Conservation (phyloP, 2,113 vertebrate species). For the Microtus oregoni region DNA sequence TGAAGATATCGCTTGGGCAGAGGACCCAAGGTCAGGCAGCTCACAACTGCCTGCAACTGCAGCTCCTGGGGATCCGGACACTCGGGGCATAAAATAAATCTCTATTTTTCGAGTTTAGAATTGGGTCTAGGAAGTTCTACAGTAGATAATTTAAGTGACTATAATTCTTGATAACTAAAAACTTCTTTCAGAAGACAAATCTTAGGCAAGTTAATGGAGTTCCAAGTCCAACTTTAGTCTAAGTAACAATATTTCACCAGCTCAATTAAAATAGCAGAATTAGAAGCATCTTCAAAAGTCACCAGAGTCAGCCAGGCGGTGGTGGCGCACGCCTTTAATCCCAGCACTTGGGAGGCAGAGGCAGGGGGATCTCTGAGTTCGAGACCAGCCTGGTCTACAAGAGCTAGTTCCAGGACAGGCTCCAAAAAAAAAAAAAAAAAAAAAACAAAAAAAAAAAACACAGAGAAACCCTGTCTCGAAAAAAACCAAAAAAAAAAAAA, state of each 20-base stretch:
- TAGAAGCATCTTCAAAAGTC: neutral
- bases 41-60: neutral
- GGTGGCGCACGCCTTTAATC: too few relatives aligned
- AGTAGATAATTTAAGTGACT: slow-evolving; percentile 9
- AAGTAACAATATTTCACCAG: neutral
- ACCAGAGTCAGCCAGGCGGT: neutral
- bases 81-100: neutral
- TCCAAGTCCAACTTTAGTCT: neutral
- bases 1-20: too few relatives aligned
- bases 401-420: too few relatives aligned
- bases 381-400: too few relatives aligned
- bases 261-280: neutral
- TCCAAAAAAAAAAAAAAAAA: too few relatives aligned
- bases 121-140: slow-evolving; percentile 14
- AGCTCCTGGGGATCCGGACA: neutral
- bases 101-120: neutral
- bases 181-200: slow-evolving; percentile 31
- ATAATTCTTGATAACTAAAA: slow-evolving; percentile 32
- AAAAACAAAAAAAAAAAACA: too few relatives aligned
- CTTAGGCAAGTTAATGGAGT: neutral
- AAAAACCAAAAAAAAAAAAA: too few relatives aligned
- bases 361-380: too few relatives aligned
- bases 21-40: neutral
- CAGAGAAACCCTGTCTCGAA: too few relatives aligned
- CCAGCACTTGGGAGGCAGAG: too few relatives aligned